A percentile compares a stretch with the other conserved stretches of the same genome.
Conservation (phyloP, 1,140 invertebrate species). For the Gonatopus flavifemur region DNA sequence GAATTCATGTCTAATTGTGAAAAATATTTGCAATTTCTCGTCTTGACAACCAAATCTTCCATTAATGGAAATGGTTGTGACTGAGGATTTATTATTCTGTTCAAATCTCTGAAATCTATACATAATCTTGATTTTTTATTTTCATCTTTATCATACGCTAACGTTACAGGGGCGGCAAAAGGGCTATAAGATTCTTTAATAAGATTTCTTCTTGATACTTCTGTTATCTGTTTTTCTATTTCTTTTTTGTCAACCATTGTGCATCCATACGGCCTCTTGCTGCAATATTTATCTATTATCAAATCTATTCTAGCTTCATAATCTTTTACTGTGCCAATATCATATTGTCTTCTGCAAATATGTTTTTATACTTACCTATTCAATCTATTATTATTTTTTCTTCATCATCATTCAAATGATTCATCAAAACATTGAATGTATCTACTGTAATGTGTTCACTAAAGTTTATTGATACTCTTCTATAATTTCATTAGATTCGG, state of each 20-base stretch:
- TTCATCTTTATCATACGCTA: too few species aligned
- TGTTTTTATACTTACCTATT: background rate
- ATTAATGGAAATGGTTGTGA: background rate
- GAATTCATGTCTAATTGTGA: background rate
- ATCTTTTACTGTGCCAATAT: background rate
- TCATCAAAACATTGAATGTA: background rate
- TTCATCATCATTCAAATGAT: background rate
- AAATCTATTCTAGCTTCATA: background rate
- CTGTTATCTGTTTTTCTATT: background rate
- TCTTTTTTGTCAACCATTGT: background rate
- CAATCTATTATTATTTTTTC: background rate
- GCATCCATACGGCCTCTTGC: too few species aligned
- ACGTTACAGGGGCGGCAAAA: background rate
- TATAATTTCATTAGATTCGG: background rate
- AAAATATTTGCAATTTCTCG: background rate
- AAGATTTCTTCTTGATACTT: background rate
- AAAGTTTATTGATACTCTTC: background rate
- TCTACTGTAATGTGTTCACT: background rate
- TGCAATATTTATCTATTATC: conserved; percentile 1
- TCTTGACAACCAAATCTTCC: conserved; percentile 2
- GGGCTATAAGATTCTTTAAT: background rate
- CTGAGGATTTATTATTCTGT: too few species aligned
- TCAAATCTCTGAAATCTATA: background rate
- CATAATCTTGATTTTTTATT: too few species aligned
- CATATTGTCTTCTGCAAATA: conserved; percentile 1